Percentiles rank a stretch among this genome's conserved stretches.
These are phyloP conservation scores for Himalopsyche anomala DNA, from an alignment of 2,888 invertebrate genomes.

Conservation along the genomic window DNA sequence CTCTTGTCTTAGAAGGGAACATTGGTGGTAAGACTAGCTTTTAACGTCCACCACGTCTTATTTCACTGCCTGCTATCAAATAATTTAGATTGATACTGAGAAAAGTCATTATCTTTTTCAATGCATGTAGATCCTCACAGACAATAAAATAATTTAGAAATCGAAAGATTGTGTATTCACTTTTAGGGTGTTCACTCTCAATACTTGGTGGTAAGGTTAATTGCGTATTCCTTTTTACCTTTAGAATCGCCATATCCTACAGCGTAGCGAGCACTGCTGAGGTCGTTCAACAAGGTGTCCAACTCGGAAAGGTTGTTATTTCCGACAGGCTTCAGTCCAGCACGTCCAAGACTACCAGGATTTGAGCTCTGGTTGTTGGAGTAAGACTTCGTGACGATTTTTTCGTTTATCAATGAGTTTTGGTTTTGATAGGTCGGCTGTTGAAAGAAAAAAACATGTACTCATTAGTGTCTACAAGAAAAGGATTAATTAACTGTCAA, in stretches of 20 bases:
- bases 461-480: background rate
- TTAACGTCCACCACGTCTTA: too few species aligned
- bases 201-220: too few species aligned
- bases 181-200: too few species aligned
- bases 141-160: background rate
- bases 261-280: slow-evolving; percentile 87
- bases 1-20: too few species aligned
- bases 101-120: too few species aligned
- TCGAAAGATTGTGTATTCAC: background rate
- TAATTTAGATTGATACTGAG: too few species aligned
- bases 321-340: slow-evolving; percentile 68
- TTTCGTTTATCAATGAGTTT: slow-evolving; percentile 72
- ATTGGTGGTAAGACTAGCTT: too few species aligned
- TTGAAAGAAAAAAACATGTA: background rate
- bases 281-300: slow-evolving; percentile 93
- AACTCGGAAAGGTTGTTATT: slow-evolving; percentile 90
- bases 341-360: slow-evolving; percentile 69
- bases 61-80: too few species aligned
- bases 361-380: slow-evolving; percentile 57
- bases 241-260: slow-evolving; percentile 67
- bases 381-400: slow-evolving; percentile 74
- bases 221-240: slow-evolving; percentile 9
- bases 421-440: slow-evolving; percentile 83
- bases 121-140: too few species aligned
- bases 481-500: too few species aligned